Evolutionary conservation across 2,888 invertebrate genomes (phyloP), one percentile per base, ranked within the genome.

Genomic region (Habrosyne pyritoides): DNA sequence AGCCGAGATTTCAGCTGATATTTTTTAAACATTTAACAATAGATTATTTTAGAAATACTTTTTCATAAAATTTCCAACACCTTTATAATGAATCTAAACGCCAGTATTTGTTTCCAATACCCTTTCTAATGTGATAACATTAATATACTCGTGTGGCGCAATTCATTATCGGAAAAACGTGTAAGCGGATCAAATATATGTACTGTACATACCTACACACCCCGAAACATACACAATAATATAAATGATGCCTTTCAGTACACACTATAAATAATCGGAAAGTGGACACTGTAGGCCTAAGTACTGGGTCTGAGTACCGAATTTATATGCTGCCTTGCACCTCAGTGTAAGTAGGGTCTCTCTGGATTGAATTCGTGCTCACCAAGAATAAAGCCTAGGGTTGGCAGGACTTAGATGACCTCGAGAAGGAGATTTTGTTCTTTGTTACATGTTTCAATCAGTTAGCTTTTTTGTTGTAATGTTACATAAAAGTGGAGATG

Each of bases 261-360:
- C 42, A 18, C n/a, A 42, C n/a, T n/a, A 42, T 42, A 42, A 42
- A 42, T 42, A 42, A 42, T 42, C 42, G 42, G 42, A 42, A 42
- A 2, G 42, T n/a, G 33, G 33, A 33, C 33, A 42, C 42, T 42
- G 18, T 42, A 18, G n/a, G 14, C 42, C 42, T 42, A 42, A 42
- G 42, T 42, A 42, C 18, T 42, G n/a, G 18, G 18, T 12, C 33
- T 42, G 18, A 42, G 42, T 42, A 42, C 14, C 8, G 18, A 42
- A 42, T 42, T 42, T 42, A 42, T 42, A 42, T 42, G 42, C 42
- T 42, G 42, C 2, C 42, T 18, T 18, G 42, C 18, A 42, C 42
- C 18, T 18, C 42, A 18, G 18, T 18, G 7, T 42, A 42, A 42
- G 42, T 18, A 42, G 42, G 42, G 42, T 42, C 18, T n/a, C 42